Evolutionary conservation across 2,113 vertebrate genomes (phyloP), one percentile per base, ranked within the genome.

Genomic region (Ariopsis seemanni): DNA sequence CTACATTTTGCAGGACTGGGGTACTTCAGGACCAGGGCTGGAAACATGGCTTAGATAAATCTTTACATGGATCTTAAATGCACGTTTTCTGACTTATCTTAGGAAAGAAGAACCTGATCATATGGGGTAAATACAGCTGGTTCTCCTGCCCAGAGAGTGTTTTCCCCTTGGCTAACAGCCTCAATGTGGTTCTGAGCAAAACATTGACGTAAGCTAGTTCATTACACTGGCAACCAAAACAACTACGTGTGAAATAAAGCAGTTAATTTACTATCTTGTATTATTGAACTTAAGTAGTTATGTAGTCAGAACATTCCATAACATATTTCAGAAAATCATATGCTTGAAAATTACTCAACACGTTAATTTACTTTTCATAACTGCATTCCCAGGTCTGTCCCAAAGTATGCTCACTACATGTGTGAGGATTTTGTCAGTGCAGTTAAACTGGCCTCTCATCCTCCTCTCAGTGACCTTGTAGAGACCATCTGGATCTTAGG

Each of bases 401-500:
- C 96, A 55, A 85, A 94, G 48, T 85, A 92, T 2, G 94, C 93
- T 0, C 92, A 96, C 87, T 95, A 95, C 63, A 20, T 96, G 42
- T 93, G 94, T 87, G 34, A n/a, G 7, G 92, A 95, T 88, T 93
- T 96, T 83, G 89, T 91, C 8, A 93, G 92, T 0, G 93, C 91
- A 0, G 17, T 94, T 22, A 78, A 50, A 22, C 71, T 96, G 62
- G 93, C 90, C 7, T 89, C 91, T 0, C 83, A 85, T 52, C 89
- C 90, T 18, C 92, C 94, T 0, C 92, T 95, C 0, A 78, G 84
- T 82, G 92, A 94, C 17, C 58, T 93, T 25, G 86, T 96, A 80
- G 96, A 96, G 91, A 95, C 92, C 72, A 92, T 96, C 82, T 96
- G 96, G 96, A 34, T 95, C 9, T 77, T 92, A 65, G 96, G 96